phyloP scores from a whole-genome alignment of 2,797 vertebrate genomes.

The Peromyscus melanophrys region DNA sequence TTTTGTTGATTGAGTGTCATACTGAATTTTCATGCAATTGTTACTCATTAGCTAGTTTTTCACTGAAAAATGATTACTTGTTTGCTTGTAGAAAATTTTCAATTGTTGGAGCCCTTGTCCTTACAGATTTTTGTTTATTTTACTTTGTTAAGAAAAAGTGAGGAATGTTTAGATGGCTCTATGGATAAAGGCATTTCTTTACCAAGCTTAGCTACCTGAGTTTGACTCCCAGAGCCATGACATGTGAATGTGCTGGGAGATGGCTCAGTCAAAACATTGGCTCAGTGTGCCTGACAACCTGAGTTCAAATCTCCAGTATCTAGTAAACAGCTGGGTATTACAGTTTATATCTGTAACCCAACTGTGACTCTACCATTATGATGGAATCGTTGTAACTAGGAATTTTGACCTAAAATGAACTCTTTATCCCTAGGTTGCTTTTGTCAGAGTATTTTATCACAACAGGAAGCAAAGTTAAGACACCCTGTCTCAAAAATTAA shows the following conservation, averaged over 20 bases:
- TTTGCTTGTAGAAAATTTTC: not conserved
- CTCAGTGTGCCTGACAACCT: not conserved
- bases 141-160: not conserved
- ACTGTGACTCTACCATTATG: not conserved
- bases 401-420: not conserved
- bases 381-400: too few relatives aligned
- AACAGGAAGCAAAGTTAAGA: not conserved
- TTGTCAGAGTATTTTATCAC: not conserved
- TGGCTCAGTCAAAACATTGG: not conserved
- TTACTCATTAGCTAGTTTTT: not conserved
- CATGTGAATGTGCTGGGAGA: not conserved
- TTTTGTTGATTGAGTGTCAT: not conserved
- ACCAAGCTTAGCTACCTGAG: not conserved
- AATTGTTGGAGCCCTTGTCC: not conserved
- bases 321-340: not conserved
- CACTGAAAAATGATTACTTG: constrained; percentile 27
- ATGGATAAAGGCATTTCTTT: not conserved
- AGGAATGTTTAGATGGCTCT: not conserved
- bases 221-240: not conserved
- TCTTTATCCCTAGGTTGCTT: not conserved
- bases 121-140: not conserved
- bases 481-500: not conserved
- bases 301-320: not conserved
- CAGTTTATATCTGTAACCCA: not conserved
- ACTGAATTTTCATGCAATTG: not conserved